Conservation (phyloP, 2,113 vertebrate genomes). For the Plestiodon gilberti region DNA sequence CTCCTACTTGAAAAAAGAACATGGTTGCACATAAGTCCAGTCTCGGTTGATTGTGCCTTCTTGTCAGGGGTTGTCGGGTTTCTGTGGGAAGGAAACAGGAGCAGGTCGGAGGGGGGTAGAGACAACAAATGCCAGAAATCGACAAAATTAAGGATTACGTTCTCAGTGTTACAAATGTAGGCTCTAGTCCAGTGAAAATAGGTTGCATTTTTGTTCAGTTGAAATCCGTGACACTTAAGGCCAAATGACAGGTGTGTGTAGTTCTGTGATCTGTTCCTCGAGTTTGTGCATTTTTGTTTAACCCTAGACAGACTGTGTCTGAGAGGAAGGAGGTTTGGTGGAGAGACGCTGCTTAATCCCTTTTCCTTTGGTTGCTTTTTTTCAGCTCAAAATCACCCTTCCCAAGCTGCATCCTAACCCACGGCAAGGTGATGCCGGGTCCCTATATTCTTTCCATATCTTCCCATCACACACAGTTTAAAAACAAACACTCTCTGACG, state of each 20-base stretch:
- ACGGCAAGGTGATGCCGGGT: too few species aligned
- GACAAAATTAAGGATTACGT: not conserved
- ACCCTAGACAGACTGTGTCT: not conserved
- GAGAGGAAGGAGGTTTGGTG: not conserved
- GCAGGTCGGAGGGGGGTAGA: not conserved
- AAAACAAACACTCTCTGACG: too few species aligned
- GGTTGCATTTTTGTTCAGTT: fast-evolving
- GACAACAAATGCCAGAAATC: not conserved
- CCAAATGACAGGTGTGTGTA: too few species aligned
- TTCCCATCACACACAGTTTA: too few species aligned
- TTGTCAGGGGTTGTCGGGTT: too few species aligned
- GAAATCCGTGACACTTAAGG: not conserved
- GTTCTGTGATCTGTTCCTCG: too few species aligned
- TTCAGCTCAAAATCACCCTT: too few species aligned
- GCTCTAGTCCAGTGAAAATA: not conserved
- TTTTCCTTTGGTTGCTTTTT: too few species aligned
- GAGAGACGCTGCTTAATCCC: not conserved
- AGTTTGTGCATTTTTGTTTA: too few species aligned
- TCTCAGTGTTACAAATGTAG: not conserved
- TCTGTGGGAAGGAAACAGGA: not conserved
- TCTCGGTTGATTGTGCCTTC: slow-evolving; percentile 6
- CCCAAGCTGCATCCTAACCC: too few species aligned
- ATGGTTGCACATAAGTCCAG: fast-evolving
- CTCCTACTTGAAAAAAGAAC: not conserved
- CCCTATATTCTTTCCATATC: too few species aligned